Evolutionary conservation across 2,113 vertebrate genomes (phyloP), one percentile per base, ranked within the genome.

Genomic region (Lutjanus erythropterus): DNA sequence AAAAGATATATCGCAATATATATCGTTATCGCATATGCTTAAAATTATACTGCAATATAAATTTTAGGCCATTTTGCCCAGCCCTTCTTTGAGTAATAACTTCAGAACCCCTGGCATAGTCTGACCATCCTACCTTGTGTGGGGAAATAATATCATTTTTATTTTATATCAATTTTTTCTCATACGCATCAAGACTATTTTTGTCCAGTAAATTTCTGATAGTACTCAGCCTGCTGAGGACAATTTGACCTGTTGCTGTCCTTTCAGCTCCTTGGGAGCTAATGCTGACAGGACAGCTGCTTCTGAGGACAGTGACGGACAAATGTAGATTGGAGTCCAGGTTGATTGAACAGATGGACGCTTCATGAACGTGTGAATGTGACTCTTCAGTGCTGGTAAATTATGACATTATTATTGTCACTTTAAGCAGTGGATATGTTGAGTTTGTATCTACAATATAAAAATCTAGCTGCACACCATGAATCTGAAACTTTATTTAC

Each of bases 251-350:
- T 14, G 33, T 18, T 15, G 2, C 9, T 9, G 27, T 46, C n/a
- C 35, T 58, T 25, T 65, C 11, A 46, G 35, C 39, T 70, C 35
- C 18, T 23, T 37, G 35, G 46, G 46, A 16, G 49, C 18, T 15
- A 29, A 52, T 52, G 33, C 33, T 62, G 46, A 73, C n/a, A 61
- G 44, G 59, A 42, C 59, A 65, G 49, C 35, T 55, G 46, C 56
- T 33, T 46, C 61, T 44, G 52, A 55, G 37, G 60, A 55, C 49
- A 46, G 29, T 27, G 29, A 58, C 12, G 14, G 52, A 42, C 68
- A 58, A 35, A 33, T 11, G 0, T 2, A 49, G 29, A 14, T 5
- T 49, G 31, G 42, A 49, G 21, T 37, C 44, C 8, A 47, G 4
- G 23, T 27, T 27, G 39, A 56, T 2, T 16, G 31, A 46, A 59